Percentiles rank a stretch among this genome's conserved stretches.
These are phyloP conservation scores for Xestia c-nigrum DNA, from an alignment of 2,888 invertebrate genomes.

Conservation along the genomic window DNA sequence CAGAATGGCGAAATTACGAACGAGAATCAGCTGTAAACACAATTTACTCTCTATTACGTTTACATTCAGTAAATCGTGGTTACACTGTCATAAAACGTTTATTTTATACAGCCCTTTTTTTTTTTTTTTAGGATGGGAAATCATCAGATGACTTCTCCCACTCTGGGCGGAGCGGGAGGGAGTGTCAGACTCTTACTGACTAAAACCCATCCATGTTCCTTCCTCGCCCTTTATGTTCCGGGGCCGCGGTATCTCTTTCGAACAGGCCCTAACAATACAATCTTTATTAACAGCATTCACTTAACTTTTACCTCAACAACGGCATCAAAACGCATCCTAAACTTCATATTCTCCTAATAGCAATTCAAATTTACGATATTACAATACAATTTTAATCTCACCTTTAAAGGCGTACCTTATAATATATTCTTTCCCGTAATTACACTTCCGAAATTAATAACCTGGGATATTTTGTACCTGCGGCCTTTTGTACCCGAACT, in stretches of 20 bases:
- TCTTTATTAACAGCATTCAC: constrained; percentile 14
- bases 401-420: constrained; percentile 56
- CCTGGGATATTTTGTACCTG: constrained; percentile 62
- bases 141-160: too few species aligned
- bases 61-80: background rate
- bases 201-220: too few species aligned
- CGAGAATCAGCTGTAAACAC: constrained; percentile 1
- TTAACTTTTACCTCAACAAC: constrained; percentile 17
- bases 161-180: too few species aligned
- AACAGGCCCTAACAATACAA: constrained; percentile 17
- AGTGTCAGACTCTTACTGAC: too few species aligned
- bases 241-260: too few species aligned
- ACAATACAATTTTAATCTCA: constrained; percentile 64
- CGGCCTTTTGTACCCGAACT: constrained; percentile 67
- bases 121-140: too few species aligned
- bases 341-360: constrained; percentile 44
- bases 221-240: too few species aligned
- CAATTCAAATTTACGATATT: constrained; percentile 59
- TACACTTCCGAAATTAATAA: constrained; percentile 68
- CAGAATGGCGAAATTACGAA: constrained; percentile 1
- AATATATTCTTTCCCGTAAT: constrained; percentile 69
- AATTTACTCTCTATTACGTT: background rate
- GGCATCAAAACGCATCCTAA: constrained; percentile 25
- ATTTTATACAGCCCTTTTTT: background rate
- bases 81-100: background rate